These are phyloP conservation scores for Saxidomus purpurata DNA, from an alignment of 1,140 invertebrate species.

Conservation along the genomic window DNA sequence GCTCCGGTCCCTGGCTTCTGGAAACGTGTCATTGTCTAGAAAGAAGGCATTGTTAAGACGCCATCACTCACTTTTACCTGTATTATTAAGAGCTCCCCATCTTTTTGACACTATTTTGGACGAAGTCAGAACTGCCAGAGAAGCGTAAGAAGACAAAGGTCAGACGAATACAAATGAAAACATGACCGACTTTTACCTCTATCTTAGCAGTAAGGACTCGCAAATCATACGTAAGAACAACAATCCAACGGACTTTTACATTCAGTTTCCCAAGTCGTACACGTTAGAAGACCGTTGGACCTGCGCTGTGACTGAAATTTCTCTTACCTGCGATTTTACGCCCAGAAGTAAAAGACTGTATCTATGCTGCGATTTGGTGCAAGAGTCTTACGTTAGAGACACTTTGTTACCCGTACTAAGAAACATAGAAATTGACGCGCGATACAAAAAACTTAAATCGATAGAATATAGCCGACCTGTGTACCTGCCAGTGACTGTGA, in stretches of 20 bases:
- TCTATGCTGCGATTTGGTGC: conserved; percentile 46
- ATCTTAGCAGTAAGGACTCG: conserved; percentile 40
- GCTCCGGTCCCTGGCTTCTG: too few relatives aligned
- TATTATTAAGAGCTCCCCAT: neutral
- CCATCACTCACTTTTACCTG: neutral
- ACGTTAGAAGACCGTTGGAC: conserved; percentile 48
- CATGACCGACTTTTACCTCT: conserved; percentile 53
- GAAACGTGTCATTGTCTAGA: neutral
- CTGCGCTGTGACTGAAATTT: conserved; percentile 51
- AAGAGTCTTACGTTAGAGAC: conserved; percentile 47
- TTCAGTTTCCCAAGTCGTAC: conserved; percentile 45
- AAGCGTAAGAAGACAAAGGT: conserved; percentile 9
- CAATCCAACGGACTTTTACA: conserved; percentile 20
- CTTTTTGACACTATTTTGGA: neutral
- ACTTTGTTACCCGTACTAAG: conserved; percentile 17
- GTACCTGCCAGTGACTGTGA: conserved; percentile 37
- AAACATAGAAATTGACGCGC: conserved; percentile 17
- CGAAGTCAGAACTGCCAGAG: neutral
- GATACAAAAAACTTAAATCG: conserved; percentile 5
- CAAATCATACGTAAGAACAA: conserved; percentile 22
- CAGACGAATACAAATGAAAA: too few relatives aligned
- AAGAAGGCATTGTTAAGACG: neutral
- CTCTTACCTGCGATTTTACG: neutral
- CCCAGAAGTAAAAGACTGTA: conserved; percentile 14
- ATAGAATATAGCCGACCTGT: conserved; percentile 5